phyloP scores from a whole-genome alignment of 1,140 invertebrate genomes.

The Drosophila aff. region DNA sequence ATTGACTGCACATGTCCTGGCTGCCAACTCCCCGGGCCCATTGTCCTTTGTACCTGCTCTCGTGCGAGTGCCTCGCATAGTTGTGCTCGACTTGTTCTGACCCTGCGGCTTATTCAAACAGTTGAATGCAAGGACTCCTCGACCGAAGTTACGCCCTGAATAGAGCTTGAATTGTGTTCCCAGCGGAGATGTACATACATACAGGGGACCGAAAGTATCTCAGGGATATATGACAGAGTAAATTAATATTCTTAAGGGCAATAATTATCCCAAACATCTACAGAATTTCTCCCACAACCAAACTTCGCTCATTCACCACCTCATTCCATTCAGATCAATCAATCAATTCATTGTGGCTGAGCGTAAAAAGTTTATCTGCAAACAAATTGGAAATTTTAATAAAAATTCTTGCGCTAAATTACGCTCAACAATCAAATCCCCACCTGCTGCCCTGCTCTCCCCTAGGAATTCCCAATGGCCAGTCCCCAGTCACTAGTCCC shows the following conservation, averaged over 20 bases:
- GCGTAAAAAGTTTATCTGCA: constrained; percentile 48
- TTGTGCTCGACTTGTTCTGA: constrained; percentile 50
- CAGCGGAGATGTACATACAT: too few species aligned
- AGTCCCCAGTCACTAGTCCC: not conserved
- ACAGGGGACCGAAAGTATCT: not conserved
- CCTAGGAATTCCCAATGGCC: constrained; percentile 18
- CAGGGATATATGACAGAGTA: not conserved
- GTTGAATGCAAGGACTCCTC: constrained; percentile 30
- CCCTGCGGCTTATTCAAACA: constrained; percentile 61
- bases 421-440: constrained; percentile 62
- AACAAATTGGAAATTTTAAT: constrained; percentile 77
- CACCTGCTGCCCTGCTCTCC: constrained; percentile 17
- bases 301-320: constrained; percentile 18
- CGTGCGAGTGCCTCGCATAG: constrained; percentile 68
- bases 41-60: constrained; percentile 70
- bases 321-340: constrained; percentile 49
- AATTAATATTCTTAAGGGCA: not conserved
- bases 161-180: not conserved
- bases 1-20: constrained; percentile 63
- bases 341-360: constrained; percentile 59
- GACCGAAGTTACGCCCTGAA: constrained; percentile 4
- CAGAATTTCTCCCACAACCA: not conserved
- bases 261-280: not conserved
- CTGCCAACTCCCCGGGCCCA: constrained; percentile 20
- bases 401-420: constrained; percentile 81